Percentiles rank a stretch among this genome's conserved stretches.
phyloP scores from a whole-genome alignment of 2,797 vertebrate genomes.

The Brotula barbata region DNA sequence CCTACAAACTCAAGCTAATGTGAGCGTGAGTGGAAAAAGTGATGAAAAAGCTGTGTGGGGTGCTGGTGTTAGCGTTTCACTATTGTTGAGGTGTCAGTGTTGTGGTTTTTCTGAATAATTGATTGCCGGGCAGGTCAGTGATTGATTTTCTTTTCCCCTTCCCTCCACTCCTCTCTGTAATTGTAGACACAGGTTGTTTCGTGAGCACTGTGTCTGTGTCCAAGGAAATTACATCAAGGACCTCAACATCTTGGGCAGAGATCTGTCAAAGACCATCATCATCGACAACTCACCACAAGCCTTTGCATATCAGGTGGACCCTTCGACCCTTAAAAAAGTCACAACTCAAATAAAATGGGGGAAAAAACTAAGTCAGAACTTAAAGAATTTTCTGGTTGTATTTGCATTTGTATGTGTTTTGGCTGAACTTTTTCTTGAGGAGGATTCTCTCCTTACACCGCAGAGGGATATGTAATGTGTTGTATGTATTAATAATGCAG shows the following conservation, averaged over 20 bases:
- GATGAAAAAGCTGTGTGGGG: background rate
- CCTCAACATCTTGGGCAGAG: slow-evolving; percentile 96
- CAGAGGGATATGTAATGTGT: background rate
- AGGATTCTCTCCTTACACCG: background rate
- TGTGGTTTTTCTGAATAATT: slow-evolving; percentile 71
- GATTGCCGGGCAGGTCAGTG: slow-evolving; percentile 48
- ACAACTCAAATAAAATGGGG: too few relatives aligned
- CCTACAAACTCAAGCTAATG: background rate
- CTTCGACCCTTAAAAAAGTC: too few relatives aligned
- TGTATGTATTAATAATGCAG: background rate
- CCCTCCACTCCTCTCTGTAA: slow-evolving; percentile 39
- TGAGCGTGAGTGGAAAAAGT: slow-evolving; percentile 4
- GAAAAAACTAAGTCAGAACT: too few relatives aligned
- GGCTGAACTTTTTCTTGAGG: too few relatives aligned
- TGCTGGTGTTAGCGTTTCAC: background rate
- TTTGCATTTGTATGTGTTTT: too few relatives aligned
- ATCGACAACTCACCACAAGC: slow-evolving; percentile 99
- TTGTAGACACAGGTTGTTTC: slow-evolving; percentile 93
- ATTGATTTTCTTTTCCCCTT: slow-evolving; percentile 33
- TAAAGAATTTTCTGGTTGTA: too few relatives aligned
- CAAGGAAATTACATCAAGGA: slow-evolving; percentile 99
- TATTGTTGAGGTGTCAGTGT: slow-evolving; percentile 59
- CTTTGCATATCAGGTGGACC: slow-evolving; percentile 96
- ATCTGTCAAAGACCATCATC: slow-evolving; percentile 99
- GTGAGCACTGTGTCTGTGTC: slow-evolving; percentile 98